Base-by-base conservation (phyloP, 1,140 invertebrate species). In the Drosophila sp. region DNA sequence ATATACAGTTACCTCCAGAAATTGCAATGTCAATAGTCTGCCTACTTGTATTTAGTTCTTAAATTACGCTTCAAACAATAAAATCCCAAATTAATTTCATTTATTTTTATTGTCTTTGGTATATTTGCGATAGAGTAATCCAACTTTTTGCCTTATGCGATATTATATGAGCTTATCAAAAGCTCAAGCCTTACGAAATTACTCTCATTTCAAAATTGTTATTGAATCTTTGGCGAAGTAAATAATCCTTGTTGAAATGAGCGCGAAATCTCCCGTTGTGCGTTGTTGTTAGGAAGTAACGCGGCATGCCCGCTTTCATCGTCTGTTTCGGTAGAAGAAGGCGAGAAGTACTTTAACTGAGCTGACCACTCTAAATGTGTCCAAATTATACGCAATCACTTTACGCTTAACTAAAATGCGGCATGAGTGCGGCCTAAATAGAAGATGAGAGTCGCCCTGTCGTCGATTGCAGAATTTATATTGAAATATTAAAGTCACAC, bases 241-340 rank as follows among this genome's bases (percentile, higher is more conserved):
- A 79, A 84, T 90, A 90, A 89, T 90, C 86, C 86, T 71, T 72
- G 78, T 79, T 84, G 77, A 84, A 83, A 84, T 79, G 61, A 89
- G 72, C 61, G 66, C 51, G 66, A 78, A 84, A 84, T 21, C 21
- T 21, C 21, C 21, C 4, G 21, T 21, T 21, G 78, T 75, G 72
- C 50, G 16, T 66, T 41, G 63, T 41, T 59, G 57, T 38, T 48
- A 66, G 43, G 18, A 9, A 51, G 14, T 5, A 43, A 41, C 41
- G 27, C n/a, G 0, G 7, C 27, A 8, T 34, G n/a, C 1, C 18
- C 14, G n/a, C 13, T 51, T 27, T 18, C 14, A 53, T 16, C 32
- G 34, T 38, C 34, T 29, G 25, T 7, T 18, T 25, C 45, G 13
- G 13, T 27, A 7, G n/a, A n/a, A n/a, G n/a, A n/a, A n/a, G n/a